A percentile compares a stretch with the other conserved stretches of the same genome.
These are phyloP conservation scores for Corythaixoides concolor DNA, from an alignment of 2,113 vertebrate genomes.

Conservation along the genomic window DNA sequence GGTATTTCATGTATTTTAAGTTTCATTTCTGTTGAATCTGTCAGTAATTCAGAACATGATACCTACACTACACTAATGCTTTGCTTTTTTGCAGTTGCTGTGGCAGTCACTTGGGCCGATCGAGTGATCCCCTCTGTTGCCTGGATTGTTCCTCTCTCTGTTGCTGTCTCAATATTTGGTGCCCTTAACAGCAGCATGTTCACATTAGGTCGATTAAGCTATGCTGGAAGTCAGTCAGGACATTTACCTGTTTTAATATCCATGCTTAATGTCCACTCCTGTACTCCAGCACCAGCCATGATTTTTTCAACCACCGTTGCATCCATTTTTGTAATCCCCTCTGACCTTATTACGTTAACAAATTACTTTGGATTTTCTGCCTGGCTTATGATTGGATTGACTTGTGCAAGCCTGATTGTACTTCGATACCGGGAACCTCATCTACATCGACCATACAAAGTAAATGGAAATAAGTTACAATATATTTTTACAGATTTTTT, in stretches of 20 bases:
- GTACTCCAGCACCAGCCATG: slow-evolving; percentile 70
- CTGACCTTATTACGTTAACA: slow-evolving; percentile 71
- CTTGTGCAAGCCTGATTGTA: slow-evolving; percentile 67
- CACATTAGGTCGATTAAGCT: slow-evolving; percentile 64
- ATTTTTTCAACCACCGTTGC: slow-evolving; percentile 70
- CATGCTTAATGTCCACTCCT: slow-evolving; percentile 67
- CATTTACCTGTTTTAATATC: slow-evolving; percentile 73
- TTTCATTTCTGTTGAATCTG: not conserved
- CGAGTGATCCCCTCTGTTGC: slow-evolving; percentile 71
- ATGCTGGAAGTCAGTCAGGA: slow-evolving; percentile 71
- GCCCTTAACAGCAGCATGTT: slow-evolving; percentile 73
- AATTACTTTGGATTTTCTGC: slow-evolving; percentile 71
- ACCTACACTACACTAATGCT: not conserved
- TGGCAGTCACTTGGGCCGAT: slow-evolving; percentile 75
- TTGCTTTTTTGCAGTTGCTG: slow-evolving; percentile 70
- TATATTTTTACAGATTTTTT: not conserved
- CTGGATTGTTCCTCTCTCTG: slow-evolving; percentile 71
- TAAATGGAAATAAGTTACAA: slow-evolving; percentile 33
- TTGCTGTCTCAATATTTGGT: slow-evolving; percentile 75
- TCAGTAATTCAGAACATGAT: not conserved
- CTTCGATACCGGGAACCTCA: slow-evolving; percentile 72
- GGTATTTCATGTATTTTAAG: not conserved
- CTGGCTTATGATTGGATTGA: slow-evolving; percentile 71
- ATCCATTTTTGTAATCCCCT: slow-evolving; percentile 72
- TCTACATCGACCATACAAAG: slow-evolving; percentile 72